phyloP scores from a whole-genome alignment of 2,113 vertebrate genomes.

The Cricetomys ansorgei region DNA sequence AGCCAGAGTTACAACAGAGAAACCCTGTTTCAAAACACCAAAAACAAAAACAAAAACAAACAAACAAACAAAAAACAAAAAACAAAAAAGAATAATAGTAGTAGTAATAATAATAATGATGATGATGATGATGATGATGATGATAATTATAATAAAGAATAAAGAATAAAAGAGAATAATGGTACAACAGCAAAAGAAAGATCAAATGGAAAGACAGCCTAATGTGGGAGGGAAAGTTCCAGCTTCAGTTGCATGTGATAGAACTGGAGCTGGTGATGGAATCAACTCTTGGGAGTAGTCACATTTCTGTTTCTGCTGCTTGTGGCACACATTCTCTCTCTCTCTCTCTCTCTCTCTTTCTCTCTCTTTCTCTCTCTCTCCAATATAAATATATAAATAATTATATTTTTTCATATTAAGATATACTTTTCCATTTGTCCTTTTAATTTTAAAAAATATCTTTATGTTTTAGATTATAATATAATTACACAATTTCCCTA shows the following conservation, averaged over 20 bases:
- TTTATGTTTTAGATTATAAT: neutral
- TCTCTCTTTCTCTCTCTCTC: neutral
- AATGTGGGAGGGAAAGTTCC: neutral
- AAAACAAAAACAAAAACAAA: too few relatives aligned
- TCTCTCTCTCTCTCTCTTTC: neutral
- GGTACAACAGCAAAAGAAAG: too few relatives aligned
- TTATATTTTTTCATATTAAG: neutral
- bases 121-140: too few relatives aligned
- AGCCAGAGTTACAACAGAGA: too few relatives aligned
- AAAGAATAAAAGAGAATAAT: too few relatives aligned
- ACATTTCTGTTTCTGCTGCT: neutral
- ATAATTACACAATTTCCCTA: neutral
- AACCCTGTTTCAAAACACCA: too few relatives aligned
- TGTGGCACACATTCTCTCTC: neutral
- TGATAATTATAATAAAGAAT: too few relatives aligned
- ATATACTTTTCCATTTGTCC: neutral
- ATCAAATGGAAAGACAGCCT: neutral
- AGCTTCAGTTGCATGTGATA: neutral
- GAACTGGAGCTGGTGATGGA: neutral
- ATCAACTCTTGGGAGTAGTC: neutral
- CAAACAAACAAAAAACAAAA: too few relatives aligned
- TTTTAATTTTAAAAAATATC: neutral
- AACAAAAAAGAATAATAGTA: too few relatives aligned
- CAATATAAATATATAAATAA: neutral
- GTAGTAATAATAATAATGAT: too few relatives aligned